A percentile compares a stretch with the other conserved stretches of the same genome.
phyloP scores from a whole-genome alignment of 2,888 invertebrate species.

The Balanococcus diminutus region DNA sequence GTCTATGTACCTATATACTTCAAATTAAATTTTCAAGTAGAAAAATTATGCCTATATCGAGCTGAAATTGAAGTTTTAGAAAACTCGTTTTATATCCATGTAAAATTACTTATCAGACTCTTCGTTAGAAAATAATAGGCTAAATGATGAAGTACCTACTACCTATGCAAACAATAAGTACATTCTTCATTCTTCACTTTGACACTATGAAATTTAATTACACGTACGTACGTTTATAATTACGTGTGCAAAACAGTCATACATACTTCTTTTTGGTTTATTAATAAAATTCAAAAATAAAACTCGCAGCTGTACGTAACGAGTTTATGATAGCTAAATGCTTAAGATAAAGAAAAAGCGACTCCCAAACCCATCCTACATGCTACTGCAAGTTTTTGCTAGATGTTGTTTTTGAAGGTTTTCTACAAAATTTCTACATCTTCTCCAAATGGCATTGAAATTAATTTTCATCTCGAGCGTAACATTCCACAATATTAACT shows the following conservation, averaged over 20 bases:
- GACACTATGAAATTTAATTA: background rate
- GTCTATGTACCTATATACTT: too few relatives aligned
- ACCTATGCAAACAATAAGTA: background rate
- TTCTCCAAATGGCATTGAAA: conserved; percentile 18
- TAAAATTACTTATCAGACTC: background rate
- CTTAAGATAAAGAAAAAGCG: background rate
- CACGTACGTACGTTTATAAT: background rate
- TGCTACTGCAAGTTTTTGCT: background rate
- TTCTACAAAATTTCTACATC: conserved; percentile 31
- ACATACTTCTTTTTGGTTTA: background rate
- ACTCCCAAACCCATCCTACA: background rate
- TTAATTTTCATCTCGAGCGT: conserved; percentile 28
- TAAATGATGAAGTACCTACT: too few relatives aligned
- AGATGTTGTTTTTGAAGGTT: conserved; percentile 27
- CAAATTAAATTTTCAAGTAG: background rate
- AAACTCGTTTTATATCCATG: background rate
- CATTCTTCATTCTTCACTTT: background rate
- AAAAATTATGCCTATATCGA: background rate
- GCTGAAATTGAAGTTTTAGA: background rate
- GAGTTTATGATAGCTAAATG: background rate
- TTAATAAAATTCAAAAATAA: background rate
- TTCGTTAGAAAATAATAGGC: background rate
- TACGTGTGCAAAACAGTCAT: background rate
- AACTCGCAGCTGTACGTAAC: background rate
- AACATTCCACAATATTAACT: conserved; percentile 15